Percentiles rank a stretch among this genome's conserved stretches.
phyloP scores from a whole-genome alignment of 2,888 invertebrate species.

The Imbricaverruca yamaguchii region DNA sequence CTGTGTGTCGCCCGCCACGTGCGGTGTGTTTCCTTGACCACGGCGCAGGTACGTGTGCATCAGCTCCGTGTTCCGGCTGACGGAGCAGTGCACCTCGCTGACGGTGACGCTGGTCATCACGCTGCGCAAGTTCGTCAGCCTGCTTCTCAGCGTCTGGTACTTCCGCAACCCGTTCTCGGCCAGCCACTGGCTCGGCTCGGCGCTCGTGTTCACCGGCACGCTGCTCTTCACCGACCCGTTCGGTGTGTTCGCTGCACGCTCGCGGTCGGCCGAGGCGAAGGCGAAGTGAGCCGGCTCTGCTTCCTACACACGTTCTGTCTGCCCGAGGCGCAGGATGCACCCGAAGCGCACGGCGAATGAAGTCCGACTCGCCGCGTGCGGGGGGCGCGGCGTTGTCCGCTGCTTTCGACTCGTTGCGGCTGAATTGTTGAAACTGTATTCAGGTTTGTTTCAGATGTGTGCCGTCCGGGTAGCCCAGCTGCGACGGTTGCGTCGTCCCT shows the following conservation, averaged over 20 bases:
- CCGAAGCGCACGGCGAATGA: too few relatives aligned
- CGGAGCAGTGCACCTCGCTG: slow-evolving; percentile 85
- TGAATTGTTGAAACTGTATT: too few relatives aligned
- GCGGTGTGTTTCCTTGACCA: not conserved
- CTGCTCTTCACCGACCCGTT: slow-evolving; percentile 71
- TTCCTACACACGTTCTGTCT: too few relatives aligned
- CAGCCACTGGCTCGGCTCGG: slow-evolving; percentile 84
- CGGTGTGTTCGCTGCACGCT: slow-evolving; percentile 24
- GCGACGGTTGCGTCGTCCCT: too few relatives aligned
- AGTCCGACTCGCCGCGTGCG: not conserved
- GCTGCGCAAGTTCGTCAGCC: slow-evolving; percentile 84
- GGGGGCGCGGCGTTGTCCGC: not conserved
- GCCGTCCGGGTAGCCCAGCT: too few relatives aligned
- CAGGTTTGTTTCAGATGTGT: too few relatives aligned
- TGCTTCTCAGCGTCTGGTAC: slow-evolving; percentile 90
- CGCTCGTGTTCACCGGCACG: slow-evolving; percentile 85
- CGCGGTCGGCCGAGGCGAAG: not conserved
- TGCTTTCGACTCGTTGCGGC: not conserved
- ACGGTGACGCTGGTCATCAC: slow-evolving; percentile 95
- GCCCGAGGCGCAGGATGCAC: too few relatives aligned
- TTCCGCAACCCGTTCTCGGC: slow-evolving; percentile 89
- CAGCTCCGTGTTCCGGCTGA: slow-evolving; percentile 85
- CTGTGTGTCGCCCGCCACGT: too few relatives aligned
- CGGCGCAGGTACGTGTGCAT: slow-evolving; percentile 69
- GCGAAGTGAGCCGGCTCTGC: not conserved